Percentiles rank a stretch among this genome's conserved stretches.
Conservation (phyloP, 2,797 vertebrate species). For the Myiothlypis coronata region DNA sequence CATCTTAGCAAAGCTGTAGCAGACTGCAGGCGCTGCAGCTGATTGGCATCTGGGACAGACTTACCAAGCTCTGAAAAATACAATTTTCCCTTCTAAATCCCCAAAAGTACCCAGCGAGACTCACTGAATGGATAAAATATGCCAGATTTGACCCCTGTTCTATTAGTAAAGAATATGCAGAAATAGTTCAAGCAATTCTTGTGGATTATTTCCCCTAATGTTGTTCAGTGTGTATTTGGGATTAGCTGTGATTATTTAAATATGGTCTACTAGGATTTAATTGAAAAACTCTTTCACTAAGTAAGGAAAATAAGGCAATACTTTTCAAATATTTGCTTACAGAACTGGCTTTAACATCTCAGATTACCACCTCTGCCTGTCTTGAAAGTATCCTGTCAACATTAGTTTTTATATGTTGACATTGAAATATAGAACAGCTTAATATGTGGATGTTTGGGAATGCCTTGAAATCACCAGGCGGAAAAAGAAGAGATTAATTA, state of each 20-base stretch:
- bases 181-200: neutral
- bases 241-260: slow-evolving; percentile 17
- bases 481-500: neutral
- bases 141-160: neutral
- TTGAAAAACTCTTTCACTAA: neutral
- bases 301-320: neutral
- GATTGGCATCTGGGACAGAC: neutral
- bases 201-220: neutral
- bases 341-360: neutral
- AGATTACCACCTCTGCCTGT: neutral
- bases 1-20: neutral
- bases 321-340: slow-evolving; percentile 18
- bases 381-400: neutral
- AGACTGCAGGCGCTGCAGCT: neutral
- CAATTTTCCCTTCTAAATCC: neutral
- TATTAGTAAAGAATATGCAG: neutral
- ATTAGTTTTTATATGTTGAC: neutral
- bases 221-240: neutral
- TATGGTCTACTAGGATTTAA: neutral
- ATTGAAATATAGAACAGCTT: neutral
- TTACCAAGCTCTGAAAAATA: neutral
- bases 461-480: neutral
- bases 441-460: neutral
- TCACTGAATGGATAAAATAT: neutral
- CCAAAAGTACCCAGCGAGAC: neutral